Base-by-base conservation (phyloP, 2,888 invertebrate species). In the Spisula subtruncata region DNA sequence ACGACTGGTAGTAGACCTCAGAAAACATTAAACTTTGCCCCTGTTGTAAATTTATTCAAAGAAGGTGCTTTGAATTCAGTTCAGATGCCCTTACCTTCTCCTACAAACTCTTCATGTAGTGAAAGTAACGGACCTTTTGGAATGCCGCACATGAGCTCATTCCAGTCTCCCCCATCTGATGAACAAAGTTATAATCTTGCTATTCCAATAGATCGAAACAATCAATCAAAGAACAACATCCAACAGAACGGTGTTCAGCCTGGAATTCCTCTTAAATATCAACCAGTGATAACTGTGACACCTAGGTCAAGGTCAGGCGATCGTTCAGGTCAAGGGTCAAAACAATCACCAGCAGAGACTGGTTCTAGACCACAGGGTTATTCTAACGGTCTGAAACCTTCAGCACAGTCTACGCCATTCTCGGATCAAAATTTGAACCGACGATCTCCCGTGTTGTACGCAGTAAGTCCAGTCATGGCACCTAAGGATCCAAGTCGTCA, bases 21-120 rank as follows among this genome's bases (percentile, higher is more conserved):
- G 0, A 96, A 95, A 85, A 94, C 95, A 12, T 88, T 96, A 35
- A 95, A 95, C 90, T 95, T 95, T 93, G 95, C 93, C 46, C 96
- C 96, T 20, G 93, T 94, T 29, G 93, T 96, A 71, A 96, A 95
- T 90, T 88, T 95, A 89, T 95, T 95, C 90, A 94, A 94, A 85
- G 93, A 94, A 66, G 92, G 92, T 20, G 92, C 93, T 29, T 91
- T 93, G 0, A 87, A 92, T 83, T 92, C 94, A 71, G 92, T 94
- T 35, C 94, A 95, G 87, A 85, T 94, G 81, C 94, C 95, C 56
- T 88, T 95, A 56, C 93, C 94, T 46, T 91, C 93, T 6, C 90
- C 93, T 16, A 94, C 94, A 16, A 93, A 93, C 51, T 92, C 95
- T 54, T 94, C 94, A 56, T 92, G 92, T 29, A 93, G 93, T 90